These are phyloP conservation scores for Ceryle rudis DNA, from an alignment of 2,797 vertebrate species.

Conservation along the genomic window DNA sequence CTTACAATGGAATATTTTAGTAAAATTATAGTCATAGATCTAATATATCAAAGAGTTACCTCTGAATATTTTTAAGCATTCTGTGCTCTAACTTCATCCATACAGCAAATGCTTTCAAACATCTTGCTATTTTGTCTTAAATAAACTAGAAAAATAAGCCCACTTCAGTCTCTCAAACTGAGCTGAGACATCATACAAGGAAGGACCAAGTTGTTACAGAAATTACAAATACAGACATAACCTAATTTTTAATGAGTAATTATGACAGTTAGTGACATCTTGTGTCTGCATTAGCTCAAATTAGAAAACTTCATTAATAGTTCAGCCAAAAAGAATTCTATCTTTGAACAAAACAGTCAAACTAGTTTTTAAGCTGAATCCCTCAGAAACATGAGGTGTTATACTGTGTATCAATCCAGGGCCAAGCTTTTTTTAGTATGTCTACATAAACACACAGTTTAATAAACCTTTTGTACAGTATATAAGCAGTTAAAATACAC, in stretches of 20 bases:
- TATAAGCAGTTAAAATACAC: background rate
- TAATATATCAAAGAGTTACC: constrained; percentile 6
- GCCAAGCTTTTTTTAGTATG: background rate
- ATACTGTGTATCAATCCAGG: background rate
- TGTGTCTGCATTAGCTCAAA: constrained; percentile 2
- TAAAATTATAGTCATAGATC: constrained; percentile 2
- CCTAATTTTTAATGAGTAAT: constrained; percentile 8
- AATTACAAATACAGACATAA: constrained; percentile 12
- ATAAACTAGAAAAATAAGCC: background rate
- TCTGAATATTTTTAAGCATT: constrained; percentile 13
- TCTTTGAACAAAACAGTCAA: background rate
- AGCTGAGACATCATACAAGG: background rate
- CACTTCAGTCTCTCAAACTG: background rate
- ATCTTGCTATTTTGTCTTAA: background rate
- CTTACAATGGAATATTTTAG: background rate
- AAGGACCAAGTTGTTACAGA: background rate
- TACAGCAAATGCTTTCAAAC: constrained; percentile 5
- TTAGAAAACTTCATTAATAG: background rate
- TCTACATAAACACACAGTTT: background rate
- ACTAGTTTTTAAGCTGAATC: background rate
- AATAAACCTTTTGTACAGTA: background rate
- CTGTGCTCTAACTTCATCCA: constrained; percentile 26
- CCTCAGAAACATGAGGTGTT: background rate
- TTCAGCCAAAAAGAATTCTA: background rate
- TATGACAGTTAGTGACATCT: background rate